Conservation (phyloP, 2,113 vertebrate genomes). For the Aldabrachelys gigantea region DNA sequence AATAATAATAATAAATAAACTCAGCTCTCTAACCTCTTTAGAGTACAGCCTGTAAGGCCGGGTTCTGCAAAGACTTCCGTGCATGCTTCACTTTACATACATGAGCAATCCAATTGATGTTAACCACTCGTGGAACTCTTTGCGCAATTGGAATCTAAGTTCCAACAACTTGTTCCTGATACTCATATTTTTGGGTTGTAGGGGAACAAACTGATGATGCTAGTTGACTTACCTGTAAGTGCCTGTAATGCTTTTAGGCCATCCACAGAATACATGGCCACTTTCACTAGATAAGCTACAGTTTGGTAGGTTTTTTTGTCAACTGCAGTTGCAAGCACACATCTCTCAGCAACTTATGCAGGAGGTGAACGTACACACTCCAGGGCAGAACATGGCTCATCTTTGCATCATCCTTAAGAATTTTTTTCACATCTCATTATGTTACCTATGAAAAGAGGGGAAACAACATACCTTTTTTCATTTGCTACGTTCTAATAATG, state of each 20-base stretch:
- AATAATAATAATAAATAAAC: background rate
- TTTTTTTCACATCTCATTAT: background rate
- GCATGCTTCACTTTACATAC: accelerated
- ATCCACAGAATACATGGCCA: accelerated
- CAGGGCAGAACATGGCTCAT: background rate
- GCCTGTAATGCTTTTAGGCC: background rate
- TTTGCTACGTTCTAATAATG: background rate
- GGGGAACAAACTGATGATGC: background rate
- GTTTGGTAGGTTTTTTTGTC: background rate
- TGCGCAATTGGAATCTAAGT: background rate
- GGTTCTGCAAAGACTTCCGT: accelerated
- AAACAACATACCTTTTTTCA: background rate
- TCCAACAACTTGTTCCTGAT: background rate
- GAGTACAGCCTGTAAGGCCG: accelerated
- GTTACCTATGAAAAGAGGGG: background rate
- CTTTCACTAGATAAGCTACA: background rate
- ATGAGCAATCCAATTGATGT: background rate
- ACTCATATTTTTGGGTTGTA: background rate
- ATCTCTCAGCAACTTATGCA: background rate
- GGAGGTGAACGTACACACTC: background rate
- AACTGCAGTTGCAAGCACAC: background rate
- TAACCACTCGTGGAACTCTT: background rate
- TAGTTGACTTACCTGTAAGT: background rate
- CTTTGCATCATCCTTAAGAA: background rate
- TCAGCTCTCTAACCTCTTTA: background rate